A percentile compares a stretch with the other conserved stretches of the same genome.
Evolutionary conservation across 2,797 vertebrate species (phyloP).

Genomic region (Eulemur mongoz): DNA sequence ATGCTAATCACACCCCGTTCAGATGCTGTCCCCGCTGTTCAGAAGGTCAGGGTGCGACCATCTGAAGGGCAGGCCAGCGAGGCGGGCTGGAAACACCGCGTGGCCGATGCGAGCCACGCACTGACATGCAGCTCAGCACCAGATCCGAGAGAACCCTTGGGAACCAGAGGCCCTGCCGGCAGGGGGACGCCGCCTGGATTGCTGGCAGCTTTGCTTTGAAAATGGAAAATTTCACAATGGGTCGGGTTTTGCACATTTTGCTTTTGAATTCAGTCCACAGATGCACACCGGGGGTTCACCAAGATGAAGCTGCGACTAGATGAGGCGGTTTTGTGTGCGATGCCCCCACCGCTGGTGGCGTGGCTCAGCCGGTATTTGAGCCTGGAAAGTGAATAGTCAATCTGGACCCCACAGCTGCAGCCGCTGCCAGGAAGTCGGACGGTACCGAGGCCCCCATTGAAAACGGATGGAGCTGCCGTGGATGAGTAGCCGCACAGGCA

Average conservation of each 20-base stretch:
- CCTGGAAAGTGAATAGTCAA: neutral
- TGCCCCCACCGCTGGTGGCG: fast-evolving
- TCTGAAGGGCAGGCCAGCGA: fast-evolving
- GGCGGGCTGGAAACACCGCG: fast-evolving
- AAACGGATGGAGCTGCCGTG: fast-evolving
- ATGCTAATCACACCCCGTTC: fast-evolving
- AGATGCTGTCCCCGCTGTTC: fast-evolving
- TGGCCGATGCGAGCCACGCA: fast-evolving
- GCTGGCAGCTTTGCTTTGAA: fast-evolving
- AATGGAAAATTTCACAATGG: fast-evolving
- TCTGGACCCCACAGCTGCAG: neutral
- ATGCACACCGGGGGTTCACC: neutral
- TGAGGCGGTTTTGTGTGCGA: neutral
- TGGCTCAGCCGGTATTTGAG: neutral
- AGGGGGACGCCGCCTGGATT: fast-evolving
- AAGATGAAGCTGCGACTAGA: fast-evolving
- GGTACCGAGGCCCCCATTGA: neutral
- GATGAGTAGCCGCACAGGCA: fast-evolving
- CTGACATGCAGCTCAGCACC: fast-evolving
- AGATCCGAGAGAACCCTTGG: fast-evolving
- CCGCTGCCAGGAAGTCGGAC: neutral
- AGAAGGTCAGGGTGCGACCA: too few relatives aligned
- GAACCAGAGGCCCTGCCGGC: fast-evolving
- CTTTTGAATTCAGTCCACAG: neutral
- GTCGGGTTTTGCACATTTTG: fast-evolving